Percentiles rank a stretch among this genome's conserved stretches.
These are phyloP conservation scores for Dolichotis patagonum DNA, from an alignment of 2,113 vertebrate species.

Conservation along the genomic window DNA sequence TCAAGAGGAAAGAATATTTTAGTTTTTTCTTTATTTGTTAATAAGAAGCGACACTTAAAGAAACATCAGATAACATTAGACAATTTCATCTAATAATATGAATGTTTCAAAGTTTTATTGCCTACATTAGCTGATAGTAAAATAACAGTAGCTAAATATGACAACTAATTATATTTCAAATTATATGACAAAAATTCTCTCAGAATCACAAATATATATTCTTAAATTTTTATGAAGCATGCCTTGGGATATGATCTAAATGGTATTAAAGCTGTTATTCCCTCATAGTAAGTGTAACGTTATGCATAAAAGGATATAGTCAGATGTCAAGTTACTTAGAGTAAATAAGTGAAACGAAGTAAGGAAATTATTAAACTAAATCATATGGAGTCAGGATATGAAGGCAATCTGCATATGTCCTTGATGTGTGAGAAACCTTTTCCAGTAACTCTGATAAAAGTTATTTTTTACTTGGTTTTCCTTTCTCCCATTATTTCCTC, in stretches of 20 bases:
- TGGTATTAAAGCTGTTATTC: not conserved
- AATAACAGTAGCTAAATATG: conserved; percentile 25
- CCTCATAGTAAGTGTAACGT: conserved; percentile 33
- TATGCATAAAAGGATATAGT: conserved; percentile 17
- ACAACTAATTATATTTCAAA: conserved; percentile 14
- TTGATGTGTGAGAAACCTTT: conserved; percentile 71
- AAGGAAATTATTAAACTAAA: conserved; percentile 56
- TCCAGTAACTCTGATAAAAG: conserved; percentile 69
- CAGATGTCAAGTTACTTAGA: conserved; percentile 49
- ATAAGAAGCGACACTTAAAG: conserved; percentile 35
- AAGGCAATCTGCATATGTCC: conserved; percentile 62
- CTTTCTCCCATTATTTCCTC: conserved; percentile 70
- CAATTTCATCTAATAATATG: not conserved
- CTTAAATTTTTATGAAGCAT: conserved; percentile 22
- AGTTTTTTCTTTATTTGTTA: conserved; percentile 2
- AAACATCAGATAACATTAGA: not conserved
- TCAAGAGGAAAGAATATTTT: not conserved
- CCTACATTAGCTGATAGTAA: not conserved
- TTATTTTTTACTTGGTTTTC: conserved; percentile 64
- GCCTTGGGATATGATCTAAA: conserved; percentile 16
- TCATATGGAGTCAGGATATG: conserved; percentile 36
- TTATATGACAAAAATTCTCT: not conserved
- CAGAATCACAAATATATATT: not conserved
- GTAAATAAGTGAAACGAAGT: conserved; percentile 54
- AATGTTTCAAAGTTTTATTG: conserved; percentile 31